These are phyloP conservation scores for Nannospalax galili DNA, from an alignment of 2,113 vertebrate species.

Conservation along the genomic window DNA sequence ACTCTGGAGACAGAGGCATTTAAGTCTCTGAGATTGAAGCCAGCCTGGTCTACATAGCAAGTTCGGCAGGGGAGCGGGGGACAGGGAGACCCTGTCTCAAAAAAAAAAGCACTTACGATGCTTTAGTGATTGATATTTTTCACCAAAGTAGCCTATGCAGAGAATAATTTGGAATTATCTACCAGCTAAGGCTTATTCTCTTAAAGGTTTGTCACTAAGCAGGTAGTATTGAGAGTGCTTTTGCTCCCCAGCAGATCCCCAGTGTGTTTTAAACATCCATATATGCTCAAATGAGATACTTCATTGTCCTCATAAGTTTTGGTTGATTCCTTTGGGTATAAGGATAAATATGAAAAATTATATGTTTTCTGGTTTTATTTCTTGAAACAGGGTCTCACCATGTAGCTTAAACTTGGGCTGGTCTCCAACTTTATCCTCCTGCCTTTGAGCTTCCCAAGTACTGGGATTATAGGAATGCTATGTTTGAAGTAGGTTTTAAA, in stretches of 20 bases:
- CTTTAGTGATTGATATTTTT: not conserved
- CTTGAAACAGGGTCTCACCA: no score
- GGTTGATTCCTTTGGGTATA: slow-evolving; percentile 15
- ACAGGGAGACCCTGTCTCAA: no score
- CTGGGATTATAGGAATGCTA: no score
- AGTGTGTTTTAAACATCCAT: not conserved
- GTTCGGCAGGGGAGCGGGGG: no score
- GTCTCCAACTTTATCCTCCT: no score
- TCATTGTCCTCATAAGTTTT: slow-evolving; percentile 18
- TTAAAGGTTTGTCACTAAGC: not conserved
- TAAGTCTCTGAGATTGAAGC: no score
- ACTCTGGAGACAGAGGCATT: no score
- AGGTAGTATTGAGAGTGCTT: not conserved
- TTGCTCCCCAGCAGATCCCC: not conserved
- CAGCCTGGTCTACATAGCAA: no score
- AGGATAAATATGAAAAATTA: slow-evolving; percentile 18
- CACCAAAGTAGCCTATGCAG: not conserved
- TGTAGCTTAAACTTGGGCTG: no score
- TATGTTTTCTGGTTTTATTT: not conserved
- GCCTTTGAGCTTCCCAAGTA: no score
- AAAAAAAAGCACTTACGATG: slow-evolving; percentile 6
- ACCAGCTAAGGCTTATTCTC: not conserved
- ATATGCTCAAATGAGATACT: not conserved
- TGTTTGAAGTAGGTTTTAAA: no score
- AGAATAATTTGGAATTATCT: not conserved